Base-by-base conservation (phyloP, 2,797 vertebrate species). In the Dermochelys coriacea region DNA sequence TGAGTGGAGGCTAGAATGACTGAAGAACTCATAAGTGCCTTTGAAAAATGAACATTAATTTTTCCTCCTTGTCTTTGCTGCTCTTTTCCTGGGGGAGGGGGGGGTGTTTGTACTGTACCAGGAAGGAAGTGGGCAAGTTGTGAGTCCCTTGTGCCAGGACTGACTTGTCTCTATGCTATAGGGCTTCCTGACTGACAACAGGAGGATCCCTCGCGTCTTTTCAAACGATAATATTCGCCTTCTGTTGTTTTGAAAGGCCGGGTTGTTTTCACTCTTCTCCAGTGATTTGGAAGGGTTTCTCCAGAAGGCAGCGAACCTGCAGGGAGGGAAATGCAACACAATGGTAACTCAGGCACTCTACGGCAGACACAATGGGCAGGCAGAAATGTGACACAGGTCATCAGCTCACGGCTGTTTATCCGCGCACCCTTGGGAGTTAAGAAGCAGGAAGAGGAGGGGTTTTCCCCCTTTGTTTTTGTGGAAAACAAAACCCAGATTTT, bases 301-400 rank as follows among this genome's bases (percentile, higher is more conserved):
- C 81, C 85, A 74, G 77, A 81, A 87, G 80, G 81, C 47, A 80
- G 74, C 37, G 84, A 89, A 86, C 52, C 61, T 74, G 81, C 68
- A 61, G 49, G 41, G 88, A 77, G 92, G 92, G 88, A 93, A 87
- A 75, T 82, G 61, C 49, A 84, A 87, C 81, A 93, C 92, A 93
- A 90, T 90, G 88, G 84, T 55, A 79, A 71, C 92, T 85, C n/a
- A 59, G 80, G 88, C 87, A n/a, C 88, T 83, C 37, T 0, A 80
- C 57, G n/a, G 91, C 52, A 80, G 84, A 90, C 92, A 93, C 92
- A 93, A 93, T 93, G 84, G 92, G 84, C 88, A 84, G 80, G 86
- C 84, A 54, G 88, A 87, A 84, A 74, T 71, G 91, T 89, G 80
- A 87, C 92, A 93, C 84, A 90, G 92, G 92, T 87, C 92, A 93